Conservation (phyloP, 2,113 vertebrate genomes). For the Pao palembangensis region DNA sequence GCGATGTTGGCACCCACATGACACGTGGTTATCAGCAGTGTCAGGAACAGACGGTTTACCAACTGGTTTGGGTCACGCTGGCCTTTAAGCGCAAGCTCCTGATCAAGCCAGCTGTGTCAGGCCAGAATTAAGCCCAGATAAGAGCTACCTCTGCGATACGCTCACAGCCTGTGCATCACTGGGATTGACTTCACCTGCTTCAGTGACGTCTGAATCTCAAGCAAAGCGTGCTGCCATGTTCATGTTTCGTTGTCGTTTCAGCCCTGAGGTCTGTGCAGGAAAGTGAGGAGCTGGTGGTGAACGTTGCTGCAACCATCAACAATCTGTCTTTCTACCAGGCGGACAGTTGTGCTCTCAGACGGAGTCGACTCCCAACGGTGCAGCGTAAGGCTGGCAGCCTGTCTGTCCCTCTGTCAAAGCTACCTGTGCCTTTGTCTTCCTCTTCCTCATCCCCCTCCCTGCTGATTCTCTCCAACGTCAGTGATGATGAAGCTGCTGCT, state of each 20-base stretch:
- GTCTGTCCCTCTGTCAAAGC: background rate
- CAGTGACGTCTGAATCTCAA: too few species aligned
- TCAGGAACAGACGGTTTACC: conserved; percentile 28
- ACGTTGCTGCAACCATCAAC: conserved; percentile 82
- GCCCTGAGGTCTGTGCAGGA: conserved; percentile 80
- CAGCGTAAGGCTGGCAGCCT: conserved; percentile 75
- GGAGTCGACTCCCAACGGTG: conserved; percentile 75
- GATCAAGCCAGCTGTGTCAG: conserved; percentile 17
- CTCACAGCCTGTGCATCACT: conserved; percentile 10
- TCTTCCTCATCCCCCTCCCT: background rate
- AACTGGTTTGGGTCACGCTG: conserved; percentile 24
- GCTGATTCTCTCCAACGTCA: background rate
- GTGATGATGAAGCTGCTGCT: conserved; percentile 65
- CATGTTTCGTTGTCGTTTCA: conserved; percentile 45
- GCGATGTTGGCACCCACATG: too few species aligned
- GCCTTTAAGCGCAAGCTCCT: conserved; percentile 36
- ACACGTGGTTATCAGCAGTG: conserved; percentile 38
- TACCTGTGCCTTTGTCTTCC: background rate
- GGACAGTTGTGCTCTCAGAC: conserved; percentile 74
- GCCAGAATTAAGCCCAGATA: conserved; percentile 20
- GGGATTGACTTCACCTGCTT: too few species aligned
- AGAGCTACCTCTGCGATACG: conserved; percentile 18
- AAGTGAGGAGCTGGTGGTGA: conserved; percentile 87
- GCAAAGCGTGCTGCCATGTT: background rate
- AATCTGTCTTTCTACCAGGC: conserved; percentile 90